Percentiles rank a stretch among this genome's conserved stretches.
Evolutionary conservation across 2,888 invertebrate genomes (phyloP).

Genomic region (Cantharis flavilabris): DNA sequence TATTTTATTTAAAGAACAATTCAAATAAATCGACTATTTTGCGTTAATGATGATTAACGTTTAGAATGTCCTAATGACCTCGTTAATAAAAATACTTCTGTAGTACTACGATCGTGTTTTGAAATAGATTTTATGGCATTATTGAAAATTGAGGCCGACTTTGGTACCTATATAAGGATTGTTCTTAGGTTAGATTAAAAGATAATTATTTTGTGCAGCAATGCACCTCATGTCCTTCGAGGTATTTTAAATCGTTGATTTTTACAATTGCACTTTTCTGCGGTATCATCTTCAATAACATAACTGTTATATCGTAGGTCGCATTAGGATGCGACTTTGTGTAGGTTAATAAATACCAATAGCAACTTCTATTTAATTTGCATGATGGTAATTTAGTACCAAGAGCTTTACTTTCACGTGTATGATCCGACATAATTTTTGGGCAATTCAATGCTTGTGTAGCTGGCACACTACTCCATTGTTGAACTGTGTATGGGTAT

Average conservation of each 20-base stretch:
- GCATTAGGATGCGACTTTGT: neutral
- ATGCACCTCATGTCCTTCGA: neutral
- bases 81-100: neutral
- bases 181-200: neutral
- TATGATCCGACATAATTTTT: neutral
- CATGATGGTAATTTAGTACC: too few species aligned
- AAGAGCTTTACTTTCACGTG: neutral
- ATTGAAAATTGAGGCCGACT: conserved; percentile 1
- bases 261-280: neutral
- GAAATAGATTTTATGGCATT: neutral
- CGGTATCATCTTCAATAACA: neutral
- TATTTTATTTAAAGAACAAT: neutral
- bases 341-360: neutral
- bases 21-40: conserved; percentile 1
- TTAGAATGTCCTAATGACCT: conserved; percentile 3
- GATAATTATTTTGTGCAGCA: neutral
- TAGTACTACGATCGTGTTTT: neutral
- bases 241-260: neutral
- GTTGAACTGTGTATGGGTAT: neutral
- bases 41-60: neutral
- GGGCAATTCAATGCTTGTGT: neutral
- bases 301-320: neutral
- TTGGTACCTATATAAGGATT: neutral
- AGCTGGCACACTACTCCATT: neutral
- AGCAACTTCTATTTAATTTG: neutral